Base-by-base conservation (phyloP, 2,113 vertebrate species). In the Polyodon spathula region DNA sequence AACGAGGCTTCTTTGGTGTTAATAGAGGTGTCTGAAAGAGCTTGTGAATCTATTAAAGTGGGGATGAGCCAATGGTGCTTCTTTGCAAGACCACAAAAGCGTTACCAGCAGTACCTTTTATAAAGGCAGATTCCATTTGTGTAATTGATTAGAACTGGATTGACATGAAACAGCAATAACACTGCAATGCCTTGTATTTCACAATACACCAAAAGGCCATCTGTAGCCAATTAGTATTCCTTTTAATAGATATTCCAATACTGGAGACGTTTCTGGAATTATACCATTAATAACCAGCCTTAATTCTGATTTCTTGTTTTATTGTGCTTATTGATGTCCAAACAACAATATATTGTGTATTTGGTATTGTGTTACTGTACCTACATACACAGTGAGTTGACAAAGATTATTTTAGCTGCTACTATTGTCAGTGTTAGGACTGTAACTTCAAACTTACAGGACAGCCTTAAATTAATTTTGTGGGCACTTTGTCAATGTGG, bases 21-120 rank as follows among this genome's bases (percentile, higher is more conserved):
- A 68, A 68, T 78, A 67, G 70, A 54, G 63, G 71, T 78, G 72
- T 83, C 79, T 50, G 12, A 50, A 50, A 50, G 48, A 50, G 48
- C 48, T n/a, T 10, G 48, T 50, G 48, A 50, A 11, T n/a, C 48
- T n/a, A 14, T 6, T 50, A 50, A 50, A 2, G 7, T 44, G 42
- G 7, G 11, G 7, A 7, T 44, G 48, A 50, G 48, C 48, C 12
- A 11, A 50, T 14, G 12, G 48, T 50, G 9, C 15, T 50, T 50
- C 48, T 50, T 50, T 50, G 48, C 48, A 50, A 50, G 48, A 4
- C 48, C 48, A 50, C 12, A 50, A 50, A 50, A n/a, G 12, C 48
- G 2, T 14, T 50, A 50, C 48, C 14, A 27, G 27, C 27, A 27
- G 6, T 50, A 14, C 48, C 48, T 50, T 50, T 50, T 50, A 50